A percentile compares a stretch with the other conserved stretches of the same genome.
Evolutionary conservation across 2,888 invertebrate species (phyloP).

Genomic region (Zeuzera pyrina): DNA sequence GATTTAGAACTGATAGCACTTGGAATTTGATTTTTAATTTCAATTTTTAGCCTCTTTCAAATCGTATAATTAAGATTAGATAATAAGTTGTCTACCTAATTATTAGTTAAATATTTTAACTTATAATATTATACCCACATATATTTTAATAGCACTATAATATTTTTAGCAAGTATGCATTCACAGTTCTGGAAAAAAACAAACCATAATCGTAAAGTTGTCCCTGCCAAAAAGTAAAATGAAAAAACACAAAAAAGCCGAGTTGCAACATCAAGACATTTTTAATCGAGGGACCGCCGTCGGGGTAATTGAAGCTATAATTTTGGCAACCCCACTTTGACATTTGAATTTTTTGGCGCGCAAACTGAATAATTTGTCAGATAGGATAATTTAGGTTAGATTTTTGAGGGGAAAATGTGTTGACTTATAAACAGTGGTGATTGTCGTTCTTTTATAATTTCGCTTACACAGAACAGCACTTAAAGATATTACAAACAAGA

Average conservation of each 20-base stretch:
- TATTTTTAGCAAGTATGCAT: not conserved
- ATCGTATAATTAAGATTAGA: no score
- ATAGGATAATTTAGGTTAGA: conserved; percentile 43
- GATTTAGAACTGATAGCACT: not conserved
- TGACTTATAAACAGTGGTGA: conserved; percentile 22
- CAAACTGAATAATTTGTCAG: conserved; percentile 51
- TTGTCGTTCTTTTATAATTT: no score
- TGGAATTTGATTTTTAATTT: not conserved
- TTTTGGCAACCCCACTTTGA: conserved; percentile 66
- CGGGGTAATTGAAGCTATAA: conserved; percentile 66
- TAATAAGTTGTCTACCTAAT: no score
- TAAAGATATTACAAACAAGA: no score
- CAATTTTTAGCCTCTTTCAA: no score
- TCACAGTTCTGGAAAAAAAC: not conserved
- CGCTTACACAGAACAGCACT: no score
- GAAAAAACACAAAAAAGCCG: conserved; percentile 33
- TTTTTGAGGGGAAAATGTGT: conserved; percentile 32
- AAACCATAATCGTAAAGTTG: conserved; percentile 29
- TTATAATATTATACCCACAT: not conserved
- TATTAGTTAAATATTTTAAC: no score
- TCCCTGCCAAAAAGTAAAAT: conserved; percentile 23
- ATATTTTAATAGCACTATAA: not conserved
- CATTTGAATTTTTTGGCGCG: conserved; percentile 62
- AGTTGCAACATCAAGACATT: conserved; percentile 58
- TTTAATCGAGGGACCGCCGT: conserved; percentile 55